phyloP scores from a whole-genome alignment of 2,113 vertebrate genomes.

The Symphodus melops region DNA sequence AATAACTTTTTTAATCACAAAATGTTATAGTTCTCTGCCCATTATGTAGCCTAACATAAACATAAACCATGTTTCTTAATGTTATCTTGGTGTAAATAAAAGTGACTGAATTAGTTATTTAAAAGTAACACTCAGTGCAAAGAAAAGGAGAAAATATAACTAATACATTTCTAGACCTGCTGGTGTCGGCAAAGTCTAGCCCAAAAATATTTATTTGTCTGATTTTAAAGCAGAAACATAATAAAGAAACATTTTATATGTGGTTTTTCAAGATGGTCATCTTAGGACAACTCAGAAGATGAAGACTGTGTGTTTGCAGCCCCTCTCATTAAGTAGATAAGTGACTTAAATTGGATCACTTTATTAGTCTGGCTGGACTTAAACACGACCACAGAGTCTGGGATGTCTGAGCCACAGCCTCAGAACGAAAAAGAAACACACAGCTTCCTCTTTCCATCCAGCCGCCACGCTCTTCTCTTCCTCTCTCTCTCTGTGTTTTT shows the following conservation, averaged over 20 bases:
- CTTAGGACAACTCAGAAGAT: constrained; percentile 28
- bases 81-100: neutral
- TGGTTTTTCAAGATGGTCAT: constrained; percentile 24
- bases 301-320: constrained; percentile 30
- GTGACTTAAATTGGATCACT: constrained; percentile 65
- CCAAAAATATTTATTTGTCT: constrained; percentile 32
- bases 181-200: constrained; percentile 37
- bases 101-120: neutral
- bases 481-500: constrained; percentile 55
- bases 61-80: neutral
- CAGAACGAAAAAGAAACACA: constrained; percentile 73
- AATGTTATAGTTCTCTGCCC: neutral
- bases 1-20: neutral
- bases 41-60: neutral
- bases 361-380: constrained; percentile 78
- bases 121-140: neutral
- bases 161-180: constrained; percentile 10
- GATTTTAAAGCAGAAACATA: constrained; percentile 7
- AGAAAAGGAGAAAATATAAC: neutral
- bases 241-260: constrained; percentile 11
- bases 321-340: constrained; percentile 68
- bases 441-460: constrained; percentile 84
- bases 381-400: constrained; percentile 76
- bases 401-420: constrained; percentile 67
- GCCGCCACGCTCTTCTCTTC: constrained; percentile 56